Percentiles rank a stretch among this genome's conserved stretches.
Conservation (phyloP, 2,888 invertebrate genomes). For the Sericinus montela region DNA sequence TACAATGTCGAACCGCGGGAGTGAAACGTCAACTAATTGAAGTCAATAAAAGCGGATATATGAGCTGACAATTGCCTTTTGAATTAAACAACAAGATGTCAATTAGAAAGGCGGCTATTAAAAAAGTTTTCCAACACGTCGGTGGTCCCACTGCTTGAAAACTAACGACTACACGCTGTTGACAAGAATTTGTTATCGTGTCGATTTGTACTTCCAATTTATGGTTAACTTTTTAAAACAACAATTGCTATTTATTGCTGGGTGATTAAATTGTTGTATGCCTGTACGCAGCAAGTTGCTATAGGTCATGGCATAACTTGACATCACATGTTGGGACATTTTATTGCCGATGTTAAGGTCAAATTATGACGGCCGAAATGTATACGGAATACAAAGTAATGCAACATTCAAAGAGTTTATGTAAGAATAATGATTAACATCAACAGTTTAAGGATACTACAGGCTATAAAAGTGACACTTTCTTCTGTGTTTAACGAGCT, state of each 20-base stretch:
- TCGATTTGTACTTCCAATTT: neutral
- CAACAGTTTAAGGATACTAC: too few relatives aligned
- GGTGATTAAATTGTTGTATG: neutral
- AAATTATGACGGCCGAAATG: too few relatives aligned
- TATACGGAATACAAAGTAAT: too few relatives aligned
- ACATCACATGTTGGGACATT: too few relatives aligned
- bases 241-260: neutral
- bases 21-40: neutral
- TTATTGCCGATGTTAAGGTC: too few relatives aligned
- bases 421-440: too few relatives aligned
- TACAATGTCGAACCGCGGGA: neutral
- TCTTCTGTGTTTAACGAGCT: too few relatives aligned
- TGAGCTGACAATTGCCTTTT: neutral
- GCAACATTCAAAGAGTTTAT: too few relatives aligned
- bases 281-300: neutral
- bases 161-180: neutral
- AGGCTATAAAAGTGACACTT: too few relatives aligned
- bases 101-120: neutral
- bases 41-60: conserved; percentile 1
- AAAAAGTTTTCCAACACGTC: neutral
- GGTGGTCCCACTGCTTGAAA: neutral
- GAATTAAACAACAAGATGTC: neutral
- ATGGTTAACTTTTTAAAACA: neutral
- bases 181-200: neutral
- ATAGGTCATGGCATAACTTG: too few relatives aligned